phyloP scores from a whole-genome alignment of 2,797 vertebrate genomes.

The Knipowitschia caucasica region DNA sequence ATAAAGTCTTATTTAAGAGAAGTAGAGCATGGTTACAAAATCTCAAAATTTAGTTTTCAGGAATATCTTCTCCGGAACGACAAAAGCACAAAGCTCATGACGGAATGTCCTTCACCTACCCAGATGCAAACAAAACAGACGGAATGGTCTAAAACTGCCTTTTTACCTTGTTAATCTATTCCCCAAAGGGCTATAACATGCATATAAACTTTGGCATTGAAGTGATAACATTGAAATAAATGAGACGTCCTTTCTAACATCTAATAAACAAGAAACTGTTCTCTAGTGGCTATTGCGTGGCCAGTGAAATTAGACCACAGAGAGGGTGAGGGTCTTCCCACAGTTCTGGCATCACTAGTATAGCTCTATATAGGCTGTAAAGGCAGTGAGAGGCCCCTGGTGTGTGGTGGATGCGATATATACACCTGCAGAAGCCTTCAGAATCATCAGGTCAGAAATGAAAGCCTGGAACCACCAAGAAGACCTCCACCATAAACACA shows the following conservation, averaged over 20 bases:
- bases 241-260: constrained; percentile 11
- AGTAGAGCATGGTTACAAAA: too few species aligned
- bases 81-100: not conserved
- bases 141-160: not conserved
- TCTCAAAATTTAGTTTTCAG: not conserved
- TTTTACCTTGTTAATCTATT: constrained; percentile 7
- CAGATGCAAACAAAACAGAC: not conserved
- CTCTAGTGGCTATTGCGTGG: constrained; percentile 13
- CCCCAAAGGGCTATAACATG: not conserved
- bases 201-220: not conserved
- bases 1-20: too few species aligned
- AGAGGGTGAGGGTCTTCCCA: not conserved
- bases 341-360: constrained; percentile 5
- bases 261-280: constrained; percentile 7
- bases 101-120: not conserved
- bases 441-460: constrained; percentile 67
- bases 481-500: constrained; percentile 65
- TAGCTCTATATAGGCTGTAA: constrained; percentile 4
- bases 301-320: constrained; percentile 38
- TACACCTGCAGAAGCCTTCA: constrained; percentile 68
- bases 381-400: constrained; percentile 19
- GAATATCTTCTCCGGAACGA: not conserved
- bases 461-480: constrained; percentile 71
- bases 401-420: constrained; percentile 61
- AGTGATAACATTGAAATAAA: constrained; percentile 1